Conservation (phyloP, 2,888 invertebrate species). For the Troilus luridus region DNA sequence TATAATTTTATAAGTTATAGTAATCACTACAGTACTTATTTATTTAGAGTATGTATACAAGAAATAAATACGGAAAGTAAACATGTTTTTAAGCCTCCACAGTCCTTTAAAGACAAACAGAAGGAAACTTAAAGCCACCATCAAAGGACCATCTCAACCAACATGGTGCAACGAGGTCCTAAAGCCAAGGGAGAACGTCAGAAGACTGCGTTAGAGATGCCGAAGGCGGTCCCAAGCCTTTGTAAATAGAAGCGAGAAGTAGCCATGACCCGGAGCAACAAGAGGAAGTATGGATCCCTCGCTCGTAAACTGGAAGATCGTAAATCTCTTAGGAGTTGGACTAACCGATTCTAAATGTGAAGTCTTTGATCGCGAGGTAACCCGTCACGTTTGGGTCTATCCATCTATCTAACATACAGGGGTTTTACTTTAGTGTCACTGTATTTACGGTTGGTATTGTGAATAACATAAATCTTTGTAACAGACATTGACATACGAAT, state of each 20-base stretch:
- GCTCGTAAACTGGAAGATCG: slow-evolving; percentile 2
- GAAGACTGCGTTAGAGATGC: background rate
- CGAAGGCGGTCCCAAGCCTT: background rate
- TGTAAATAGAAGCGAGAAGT: background rate
- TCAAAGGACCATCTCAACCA: slow-evolving; percentile 7
- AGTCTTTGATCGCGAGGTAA: background rate
- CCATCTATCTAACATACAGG: background rate
- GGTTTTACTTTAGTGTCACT: background rate
- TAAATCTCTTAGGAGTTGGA: background rate
- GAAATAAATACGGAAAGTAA: too few relatives aligned
- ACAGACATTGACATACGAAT: background rate
- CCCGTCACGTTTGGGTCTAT: background rate
- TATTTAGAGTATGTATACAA: too few relatives aligned
- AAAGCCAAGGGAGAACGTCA: background rate
- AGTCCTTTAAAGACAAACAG: background rate
- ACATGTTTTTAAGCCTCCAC: background rate
- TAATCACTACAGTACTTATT: too few relatives aligned
- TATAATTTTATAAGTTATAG: too few relatives aligned
- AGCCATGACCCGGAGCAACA: background rate
- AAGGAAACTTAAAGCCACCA: background rate
- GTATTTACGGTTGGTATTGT: background rate
- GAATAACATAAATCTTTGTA: background rate
- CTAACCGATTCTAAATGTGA: background rate
- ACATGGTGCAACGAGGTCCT: background rate
- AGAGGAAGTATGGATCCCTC: background rate